Evolutionary conservation across 2,797 vertebrate species (phyloP), one percentile per base, ranked within the genome.

Genomic region (Acestrorhynchus altus): DNA sequence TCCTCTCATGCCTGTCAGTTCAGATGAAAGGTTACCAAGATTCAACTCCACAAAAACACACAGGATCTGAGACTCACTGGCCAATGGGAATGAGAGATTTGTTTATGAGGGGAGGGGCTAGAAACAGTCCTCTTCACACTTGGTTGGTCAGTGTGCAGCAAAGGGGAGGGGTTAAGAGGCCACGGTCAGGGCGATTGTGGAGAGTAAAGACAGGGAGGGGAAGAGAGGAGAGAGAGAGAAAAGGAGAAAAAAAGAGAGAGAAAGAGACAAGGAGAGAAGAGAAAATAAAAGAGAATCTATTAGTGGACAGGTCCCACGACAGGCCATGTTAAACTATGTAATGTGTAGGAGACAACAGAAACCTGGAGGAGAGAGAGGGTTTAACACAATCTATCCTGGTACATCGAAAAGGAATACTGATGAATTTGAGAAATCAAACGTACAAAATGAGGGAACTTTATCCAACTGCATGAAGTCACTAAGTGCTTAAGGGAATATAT

Each of bases 71-170:
- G 84, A 89, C 89, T 88, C 90, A 89, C 87, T 89, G 88, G 87
- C 86, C 88, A 90, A 90, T 87, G 85, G 85, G 83, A 89, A 86
- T 87, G 85, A 86, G 86, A 87, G 84, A 83, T 88, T 86, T 88
- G 85, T 85, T 87, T 88, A 89, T 88, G 85, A 88, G 83, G 89
- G 88, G 78, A 87, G 82, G 88, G 88, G 86, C 88, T 88, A 89
- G 83, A 89, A 86, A 90, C 83, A 87, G 83, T 90, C 88, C 87
- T 90, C 89, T 90, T 90, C 88, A 90, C 83, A 89, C 85, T 87
- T 84, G 87, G 87, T 87, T 86, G 88, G 82, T 90, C 89, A 90
- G 80, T 87, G 85, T 89, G 88, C 86, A 87, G 86, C 86, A 89
- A 90, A 84, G 79, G 85, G 87, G 81, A 85, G 83, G 86, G 83